Evolutionary conservation across 1,140 invertebrate genomes (phyloP).

Genomic region (Holcopasites calliopsidis): DNA sequence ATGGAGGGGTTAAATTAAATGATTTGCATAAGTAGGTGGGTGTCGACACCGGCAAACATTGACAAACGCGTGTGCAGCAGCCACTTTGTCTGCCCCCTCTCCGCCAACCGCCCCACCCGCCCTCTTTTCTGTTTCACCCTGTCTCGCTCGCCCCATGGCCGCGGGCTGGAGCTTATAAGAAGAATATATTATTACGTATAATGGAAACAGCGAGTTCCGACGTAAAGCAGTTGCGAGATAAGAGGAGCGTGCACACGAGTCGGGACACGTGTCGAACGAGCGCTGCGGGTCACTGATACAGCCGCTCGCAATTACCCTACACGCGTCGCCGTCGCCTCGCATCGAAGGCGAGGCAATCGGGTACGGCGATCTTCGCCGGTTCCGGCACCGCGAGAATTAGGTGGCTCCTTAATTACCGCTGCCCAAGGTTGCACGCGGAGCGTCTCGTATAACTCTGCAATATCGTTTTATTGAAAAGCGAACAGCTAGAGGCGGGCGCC

Average conservation of each 20-base stretch:
- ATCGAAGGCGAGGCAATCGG: conserved; percentile 43
- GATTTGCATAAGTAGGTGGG: conserved; percentile 81
- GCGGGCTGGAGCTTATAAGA: conserved; percentile 64
- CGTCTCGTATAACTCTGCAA: neutral
- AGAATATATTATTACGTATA: conserved; percentile 79
- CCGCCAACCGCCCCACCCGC: neutral
- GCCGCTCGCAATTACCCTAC: conserved; percentile 73
- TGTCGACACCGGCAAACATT: conserved; percentile 80
- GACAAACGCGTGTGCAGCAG: conserved; percentile 75
- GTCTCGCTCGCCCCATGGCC: neutral
- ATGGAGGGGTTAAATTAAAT: conserved; percentile 79
- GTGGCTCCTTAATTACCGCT: conserved; percentile 22
- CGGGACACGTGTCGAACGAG: conserved; percentile 77
- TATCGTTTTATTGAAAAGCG: neutral
- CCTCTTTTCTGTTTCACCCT: too few species aligned
- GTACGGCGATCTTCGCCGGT: conserved; percentile 29
- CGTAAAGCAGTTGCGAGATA: conserved; percentile 68
- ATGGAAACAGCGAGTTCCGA: conserved; percentile 67
- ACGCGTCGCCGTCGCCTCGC: conserved; percentile 53
- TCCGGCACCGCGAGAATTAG: conserved; percentile 16
- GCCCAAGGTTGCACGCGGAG: neutral
- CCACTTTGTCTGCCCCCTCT: conserved; percentile 50
- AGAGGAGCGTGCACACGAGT: conserved; percentile 66
- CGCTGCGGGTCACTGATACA: conserved; percentile 77
- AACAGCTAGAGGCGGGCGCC: neutral